Evolutionary conservation across 2,888 invertebrate species (phyloP), one percentile per base, ranked within the genome.

Genomic region (Meteorus colon): DNA sequence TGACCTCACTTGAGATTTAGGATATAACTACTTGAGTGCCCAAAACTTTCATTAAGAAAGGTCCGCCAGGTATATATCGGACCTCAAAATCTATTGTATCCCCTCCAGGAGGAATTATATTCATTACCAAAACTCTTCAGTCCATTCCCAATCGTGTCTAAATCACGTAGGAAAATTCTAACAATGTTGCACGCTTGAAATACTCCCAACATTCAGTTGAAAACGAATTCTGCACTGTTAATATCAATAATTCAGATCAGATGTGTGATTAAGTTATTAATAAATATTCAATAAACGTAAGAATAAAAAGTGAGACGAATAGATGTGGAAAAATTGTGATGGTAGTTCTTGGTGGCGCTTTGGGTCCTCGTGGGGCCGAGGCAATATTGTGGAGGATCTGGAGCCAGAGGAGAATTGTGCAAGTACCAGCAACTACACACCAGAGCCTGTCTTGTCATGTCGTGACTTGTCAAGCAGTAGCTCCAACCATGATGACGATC

Each of bases 401-500:
- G 72, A 76, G 19, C 27, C 68, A 62, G 65, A 76, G 59, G 62
- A 67, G 27, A 62, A 60, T n/a, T 16, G 45, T 55, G 27, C 48
- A 24, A 55, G 12, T 24, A 71, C 19, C 45, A 16, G 3, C 41
- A 60, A 29, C 66, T 4, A 59, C 29, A 72, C 76, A 29, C 70
- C 72, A 27, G 76, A 76, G 60, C 72, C 48, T 45, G 31, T 37
- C 62, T 62, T 78, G 70, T 77, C 48, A 8, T 63, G 77, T 68
- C 77, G 77, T 0, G 76, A 77, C 51, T 69, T 70, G 76, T 48
- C 73, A 69, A 76, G 77, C 73, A 70, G 62, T 63, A 72, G 75
- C 68, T 65, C 78, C 59, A 72, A 84, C 73, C 86, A 84, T 72
- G 86, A 89, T 62, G 90, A 90, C 79, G 90, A 91, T 82, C 90